Conservation (phyloP, 2,797 vertebrate genomes). For the Naso thynnoides region DNA sequence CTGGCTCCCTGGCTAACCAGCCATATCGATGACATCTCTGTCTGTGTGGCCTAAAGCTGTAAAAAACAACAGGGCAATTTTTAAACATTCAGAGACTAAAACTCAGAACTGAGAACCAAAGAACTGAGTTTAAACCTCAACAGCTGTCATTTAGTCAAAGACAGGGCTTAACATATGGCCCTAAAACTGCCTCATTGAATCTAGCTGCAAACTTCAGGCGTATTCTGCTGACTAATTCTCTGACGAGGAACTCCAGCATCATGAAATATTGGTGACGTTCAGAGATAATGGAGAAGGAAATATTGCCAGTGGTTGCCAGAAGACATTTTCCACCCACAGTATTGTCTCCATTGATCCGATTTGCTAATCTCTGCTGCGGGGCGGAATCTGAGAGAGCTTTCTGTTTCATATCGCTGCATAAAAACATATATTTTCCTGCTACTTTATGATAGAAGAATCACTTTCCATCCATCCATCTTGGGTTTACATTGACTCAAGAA, state of each 20-base stretch:
- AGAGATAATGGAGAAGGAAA: slow-evolving; percentile 34
- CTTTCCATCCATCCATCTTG: neutral
- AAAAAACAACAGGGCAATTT: slow-evolving; percentile 37
- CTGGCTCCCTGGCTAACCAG: slow-evolving; percentile 61
- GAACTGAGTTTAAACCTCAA: neutral
- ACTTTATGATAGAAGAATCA: neutral
- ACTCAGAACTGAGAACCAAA: neutral
- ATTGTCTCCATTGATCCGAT: slow-evolving; percentile 33
- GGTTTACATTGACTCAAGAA: neutral
- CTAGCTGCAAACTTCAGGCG: neutral
- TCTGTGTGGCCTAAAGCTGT: slow-evolving; percentile 45
- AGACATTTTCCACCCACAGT: neutral
- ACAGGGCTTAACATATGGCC: neutral
- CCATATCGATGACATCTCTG: slow-evolving; percentile 52
- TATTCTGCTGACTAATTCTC: slow-evolving; percentile 27
- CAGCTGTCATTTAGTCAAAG: neutral
- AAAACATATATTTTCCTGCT: slow-evolving; percentile 1
- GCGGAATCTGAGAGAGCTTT: slow-evolving; percentile 4
- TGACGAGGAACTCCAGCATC: neutral
- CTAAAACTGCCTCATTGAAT: slow-evolving; percentile 2
- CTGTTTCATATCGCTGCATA: neutral
- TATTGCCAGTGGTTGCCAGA: slow-evolving; percentile 24
- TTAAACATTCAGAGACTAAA: slow-evolving; percentile 14
- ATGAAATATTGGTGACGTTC: slow-evolving; percentile 22
- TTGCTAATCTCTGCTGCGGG: slow-evolving; percentile 15